Evolutionary conservation across 2,888 invertebrate genomes (phyloP), one percentile per base, ranked within the genome.

Genomic region (Capitulum mitella): DNA sequence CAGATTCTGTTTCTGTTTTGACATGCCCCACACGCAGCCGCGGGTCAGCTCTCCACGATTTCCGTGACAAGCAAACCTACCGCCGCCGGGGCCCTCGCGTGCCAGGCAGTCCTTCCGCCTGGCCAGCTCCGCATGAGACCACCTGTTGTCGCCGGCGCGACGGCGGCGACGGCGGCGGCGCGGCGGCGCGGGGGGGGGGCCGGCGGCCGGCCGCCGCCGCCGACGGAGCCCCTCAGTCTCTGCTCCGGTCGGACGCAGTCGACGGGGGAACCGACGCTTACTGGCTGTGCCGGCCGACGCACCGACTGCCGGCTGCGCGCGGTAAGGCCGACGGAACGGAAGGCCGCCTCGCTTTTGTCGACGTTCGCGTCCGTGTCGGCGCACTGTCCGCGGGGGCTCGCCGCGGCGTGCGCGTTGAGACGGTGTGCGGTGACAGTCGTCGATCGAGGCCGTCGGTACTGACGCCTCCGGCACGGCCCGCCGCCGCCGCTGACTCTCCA

Each of bases 261-360:
- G 37, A 37, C 26, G 70, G 70, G 70, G 70, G 40, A 70, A 40
- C 70, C 70, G 19, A 70, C 70, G 70, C 70, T 70, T 70, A 70
- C 64, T 64, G 29, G 64, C 34, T 64, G 64, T 64, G 64, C 64
- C 34, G 64, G 29, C 34, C 34, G 12, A 5, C 32, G 29, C 29
- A 29, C 16, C 58, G 58, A 10, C 29, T 10, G 29, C n/a, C 29
- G n/a, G n/a, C n/a, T n/a, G n/a, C n/a, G n/a, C n/a, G n/a, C n/a
- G n/a, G n/a, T n/a, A n/a, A n/a, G n/a, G n/a, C n/a, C n/a, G n/a
- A n/a, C n/a, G n/a, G n/a, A n/a, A n/a, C n/a, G n/a, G n/a, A n/a
- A n/a, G n/a, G n/a, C 54, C 3, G 19, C 26, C 54, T 22, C 26
- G 26, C 26, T 54, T 22, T 54, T 26, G 19, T 22, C 54, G 54